Base-by-base conservation (phyloP, 2,888 invertebrate genomes). In the Tanytarsus gracilentus region DNA sequence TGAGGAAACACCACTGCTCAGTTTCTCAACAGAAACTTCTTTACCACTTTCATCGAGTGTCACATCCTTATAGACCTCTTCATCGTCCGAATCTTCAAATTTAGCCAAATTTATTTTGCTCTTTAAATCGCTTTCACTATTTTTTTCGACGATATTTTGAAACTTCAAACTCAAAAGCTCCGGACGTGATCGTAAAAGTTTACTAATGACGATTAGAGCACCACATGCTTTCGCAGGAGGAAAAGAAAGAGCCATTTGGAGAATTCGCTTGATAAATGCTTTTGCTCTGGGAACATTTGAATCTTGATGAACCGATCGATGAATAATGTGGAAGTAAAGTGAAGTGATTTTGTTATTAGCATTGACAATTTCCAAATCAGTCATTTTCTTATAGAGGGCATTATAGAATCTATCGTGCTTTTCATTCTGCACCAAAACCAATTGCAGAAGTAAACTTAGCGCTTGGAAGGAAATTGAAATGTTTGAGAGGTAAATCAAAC, bases 301-400 rank as follows among this genome's bases (percentile, higher is more conserved):
- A 75, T 99, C 98, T 63, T 81, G 83, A 68, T 84, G 83, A 66
- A 97, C 75, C 40, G 93, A 86, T 70, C 89, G 88, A 74, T 85
- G 94, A 18, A 96, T 73, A 61, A 98, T 80, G 68, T 92, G 93
- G 64, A 97, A 78, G 65, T 96, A 82, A 64, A 93, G 80, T 1
- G 91, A 85, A 0, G 87, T 83, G 9, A 79, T 80, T 71, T 80
- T 79, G 8, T 76, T 73, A 11, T 73, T 73, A 61, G 72, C 66
- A n/a, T 69, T 69, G 4, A 78, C 76, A 61, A 92, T 71, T 61
- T 86, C 83, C 0, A 88, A 78, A 70, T 90, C 90, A 0, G 86
- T 71, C 61, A 99, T 71, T 70, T 95, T 95, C 21, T 83, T 81
- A 70, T 99, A 99, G 30, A 99, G 79, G 1, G 93, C 87, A 62